Evolutionary conservation across 2,113 vertebrate species (phyloP).

Genomic region (Actenoides lindsayi): DNA sequence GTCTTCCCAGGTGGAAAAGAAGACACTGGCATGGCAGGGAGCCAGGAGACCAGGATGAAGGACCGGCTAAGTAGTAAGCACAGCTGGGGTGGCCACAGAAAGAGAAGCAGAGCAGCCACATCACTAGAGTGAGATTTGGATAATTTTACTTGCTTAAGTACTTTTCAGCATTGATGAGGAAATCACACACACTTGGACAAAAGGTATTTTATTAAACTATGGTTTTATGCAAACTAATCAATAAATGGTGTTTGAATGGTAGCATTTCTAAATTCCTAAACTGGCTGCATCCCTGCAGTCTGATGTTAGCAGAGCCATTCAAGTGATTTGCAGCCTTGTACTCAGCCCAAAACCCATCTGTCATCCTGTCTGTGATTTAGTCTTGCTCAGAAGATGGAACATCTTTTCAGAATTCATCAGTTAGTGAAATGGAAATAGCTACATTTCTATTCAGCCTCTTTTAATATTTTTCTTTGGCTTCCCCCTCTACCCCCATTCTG

Average conservation of each 20-base stretch:
- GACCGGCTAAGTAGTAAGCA: background rate
- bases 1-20: background rate
- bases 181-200: background rate
- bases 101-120: background rate
- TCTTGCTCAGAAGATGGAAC: slow-evolving; percentile 30
- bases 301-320: background rate
- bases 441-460: background rate
- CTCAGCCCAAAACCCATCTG: slow-evolving; percentile 18
- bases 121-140: background rate
- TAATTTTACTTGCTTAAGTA: background rate
- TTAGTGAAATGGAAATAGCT: slow-evolving; percentile 27
- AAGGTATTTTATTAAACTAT: background rate
- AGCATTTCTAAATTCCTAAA: background rate
- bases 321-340: background rate
- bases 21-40: background rate
- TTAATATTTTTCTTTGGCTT: background rate
- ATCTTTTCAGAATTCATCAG: slow-evolving; percentile 29
- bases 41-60: background rate
- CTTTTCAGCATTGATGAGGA: background rate
- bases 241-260: background rate
- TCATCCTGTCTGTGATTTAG: slow-evolving; percentile 26
- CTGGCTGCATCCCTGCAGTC: background rate
- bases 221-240: slow-evolving; percentile 1
- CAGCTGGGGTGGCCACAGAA: background rate
- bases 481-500: background rate